phyloP scores from a whole-genome alignment of 2,113 vertebrate genomes.

The Peromyscus leucopus region DNA sequence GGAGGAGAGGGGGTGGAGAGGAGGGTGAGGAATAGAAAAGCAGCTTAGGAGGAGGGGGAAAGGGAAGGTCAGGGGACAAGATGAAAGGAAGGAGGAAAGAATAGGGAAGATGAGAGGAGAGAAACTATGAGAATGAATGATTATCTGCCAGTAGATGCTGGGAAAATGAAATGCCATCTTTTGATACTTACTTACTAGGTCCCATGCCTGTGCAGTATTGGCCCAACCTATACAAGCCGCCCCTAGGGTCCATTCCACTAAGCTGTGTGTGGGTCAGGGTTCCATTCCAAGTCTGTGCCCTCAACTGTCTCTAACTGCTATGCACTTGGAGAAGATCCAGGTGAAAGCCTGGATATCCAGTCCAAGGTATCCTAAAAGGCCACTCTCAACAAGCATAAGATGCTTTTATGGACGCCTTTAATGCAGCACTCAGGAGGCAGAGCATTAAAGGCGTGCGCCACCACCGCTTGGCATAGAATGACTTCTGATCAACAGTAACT shows the following conservation, averaged over 20 bases:
- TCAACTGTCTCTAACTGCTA: neutral
- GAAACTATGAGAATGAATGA: neutral
- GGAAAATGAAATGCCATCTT: conserved; percentile 19
- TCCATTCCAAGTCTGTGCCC: conserved; percentile 8
- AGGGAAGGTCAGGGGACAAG: neutral
- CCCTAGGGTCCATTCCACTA: neutral
- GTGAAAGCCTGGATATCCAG: neutral
- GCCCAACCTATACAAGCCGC: neutral
- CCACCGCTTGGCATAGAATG: neutral
- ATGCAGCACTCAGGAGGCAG: too few relatives aligned
- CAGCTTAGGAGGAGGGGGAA: neutral
- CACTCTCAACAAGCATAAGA: conserved; percentile 44
- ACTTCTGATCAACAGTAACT: conserved; percentile 6
- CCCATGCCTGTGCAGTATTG: neutral
- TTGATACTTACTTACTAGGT: conserved; percentile 29
- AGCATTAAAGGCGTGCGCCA: too few relatives aligned
- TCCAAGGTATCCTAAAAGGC: conserved; percentile 29
- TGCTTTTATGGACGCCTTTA: too few relatives aligned
- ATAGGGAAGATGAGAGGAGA: neutral
- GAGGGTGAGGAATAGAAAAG: neutral
- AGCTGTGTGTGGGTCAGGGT: neutral
- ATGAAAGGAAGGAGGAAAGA: neutral
- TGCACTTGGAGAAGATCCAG: neutral
- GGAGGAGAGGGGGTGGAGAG: neutral
- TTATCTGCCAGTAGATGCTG: neutral